Evolutionary conservation across 2,113 vertebrate genomes (phyloP).

Genomic region (Triplophysa siluroides): DNA sequence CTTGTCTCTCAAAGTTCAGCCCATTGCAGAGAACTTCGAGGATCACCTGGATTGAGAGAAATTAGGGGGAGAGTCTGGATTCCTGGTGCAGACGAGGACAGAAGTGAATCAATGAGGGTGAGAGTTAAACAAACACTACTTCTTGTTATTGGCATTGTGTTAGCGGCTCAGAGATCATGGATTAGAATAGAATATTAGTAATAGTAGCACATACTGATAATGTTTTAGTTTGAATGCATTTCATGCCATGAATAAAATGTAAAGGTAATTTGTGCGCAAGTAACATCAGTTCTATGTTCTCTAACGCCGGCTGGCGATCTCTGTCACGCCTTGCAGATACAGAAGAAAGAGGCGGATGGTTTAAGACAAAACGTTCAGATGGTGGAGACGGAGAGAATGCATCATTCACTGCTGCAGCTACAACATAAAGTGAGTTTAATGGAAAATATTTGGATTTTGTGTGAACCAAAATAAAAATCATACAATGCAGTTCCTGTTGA

Average conservation of each 20-base stretch:
- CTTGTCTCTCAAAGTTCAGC: constrained; percentile 44
- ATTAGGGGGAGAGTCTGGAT: constrained; percentile 18
- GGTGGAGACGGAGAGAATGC: constrained; percentile 65
- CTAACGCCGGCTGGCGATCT: background rate
- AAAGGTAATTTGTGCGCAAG: background rate
- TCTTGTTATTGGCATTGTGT: background rate
- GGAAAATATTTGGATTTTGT: background rate
- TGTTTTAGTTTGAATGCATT: too few species aligned
- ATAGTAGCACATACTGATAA: too few species aligned
- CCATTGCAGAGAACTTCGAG: background rate
- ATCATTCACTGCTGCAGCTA: constrained; percentile 68
- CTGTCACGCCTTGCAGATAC: constrained; percentile 52
- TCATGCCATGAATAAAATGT: too few species aligned
- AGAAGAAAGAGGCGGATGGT: constrained; percentile 52
- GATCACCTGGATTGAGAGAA: constrained; percentile 1
- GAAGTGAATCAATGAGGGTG: constrained; percentile 22
- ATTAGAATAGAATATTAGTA: too few species aligned
- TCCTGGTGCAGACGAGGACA: constrained; percentile 2
- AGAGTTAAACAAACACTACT: constrained; percentile 9
- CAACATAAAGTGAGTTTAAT: constrained; percentile 62
- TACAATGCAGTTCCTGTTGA: too few species aligned
- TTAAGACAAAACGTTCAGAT: constrained; percentile 33
- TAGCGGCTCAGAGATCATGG: too few species aligned
- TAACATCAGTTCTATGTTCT: background rate
- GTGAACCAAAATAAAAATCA: too few species aligned